A percentile compares a stretch with the other conserved stretches of the same genome.
phyloP scores from a whole-genome alignment of 2,888 invertebrate genomes.

The Ashinkailepas kermadecensis region DNA sequence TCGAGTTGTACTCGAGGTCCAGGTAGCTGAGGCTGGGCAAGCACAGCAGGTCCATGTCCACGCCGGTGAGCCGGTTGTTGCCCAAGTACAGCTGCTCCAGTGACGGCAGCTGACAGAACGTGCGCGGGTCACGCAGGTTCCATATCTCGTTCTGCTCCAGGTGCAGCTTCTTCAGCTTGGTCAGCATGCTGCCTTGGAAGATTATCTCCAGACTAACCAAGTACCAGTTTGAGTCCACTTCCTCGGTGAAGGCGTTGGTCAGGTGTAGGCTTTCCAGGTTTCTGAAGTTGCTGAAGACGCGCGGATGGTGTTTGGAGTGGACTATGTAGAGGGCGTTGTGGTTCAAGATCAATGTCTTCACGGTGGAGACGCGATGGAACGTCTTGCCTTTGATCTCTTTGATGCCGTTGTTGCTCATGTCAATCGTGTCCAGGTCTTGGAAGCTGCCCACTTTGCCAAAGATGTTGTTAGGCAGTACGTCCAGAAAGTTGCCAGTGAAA shows the following conservation, averaged over 20 bases:
- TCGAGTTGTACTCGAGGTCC: conserved; percentile 59
- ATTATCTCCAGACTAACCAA: conserved; percentile 46
- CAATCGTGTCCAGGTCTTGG: conserved; percentile 54
- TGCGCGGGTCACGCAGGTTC: conserved; percentile 44
- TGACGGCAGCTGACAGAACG: conserved; percentile 59
- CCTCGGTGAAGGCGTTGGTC: conserved; percentile 58
- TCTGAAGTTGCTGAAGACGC: conserved; percentile 46
- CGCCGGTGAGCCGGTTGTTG: conserved; percentile 43
- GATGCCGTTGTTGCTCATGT: conserved; percentile 65
- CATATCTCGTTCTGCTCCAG: conserved; percentile 67
- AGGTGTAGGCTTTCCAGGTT: conserved; percentile 60
- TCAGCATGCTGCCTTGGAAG: conserved; percentile 56
- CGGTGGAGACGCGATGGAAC: conserved; percentile 62
- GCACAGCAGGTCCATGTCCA: conserved; percentile 60
- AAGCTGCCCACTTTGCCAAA: conserved; percentile 57
- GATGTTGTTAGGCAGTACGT: conserved; percentile 58
- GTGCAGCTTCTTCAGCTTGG: conserved; percentile 58
- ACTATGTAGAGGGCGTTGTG: conserved; percentile 58
- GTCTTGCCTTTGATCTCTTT: conserved; percentile 61
- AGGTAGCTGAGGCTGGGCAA: conserved; percentile 56
- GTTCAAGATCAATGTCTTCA: conserved; percentile 59
- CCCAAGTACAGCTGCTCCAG: conserved; percentile 60
- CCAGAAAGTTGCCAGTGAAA: conserved; percentile 60
- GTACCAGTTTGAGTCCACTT: conserved; percentile 34
- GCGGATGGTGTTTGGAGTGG: conserved; percentile 44